These are phyloP conservation scores for Melikaiella ostensackeni DNA, from an alignment of 2,888 invertebrate genomes.

Conservation along the genomic window DNA sequence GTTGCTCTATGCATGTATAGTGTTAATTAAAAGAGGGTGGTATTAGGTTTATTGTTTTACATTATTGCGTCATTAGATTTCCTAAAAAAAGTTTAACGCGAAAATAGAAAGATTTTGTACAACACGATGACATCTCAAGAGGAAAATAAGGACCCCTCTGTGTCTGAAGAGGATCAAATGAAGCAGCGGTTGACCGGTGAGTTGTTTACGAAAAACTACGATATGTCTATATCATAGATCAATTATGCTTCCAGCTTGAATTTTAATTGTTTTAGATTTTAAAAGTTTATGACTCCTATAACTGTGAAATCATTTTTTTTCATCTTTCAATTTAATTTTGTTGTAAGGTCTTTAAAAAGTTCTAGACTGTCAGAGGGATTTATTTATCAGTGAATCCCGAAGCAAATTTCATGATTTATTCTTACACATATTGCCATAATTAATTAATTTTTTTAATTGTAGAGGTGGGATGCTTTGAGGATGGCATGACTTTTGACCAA, in stretches of 20 bases:
- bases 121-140: conserved; percentile 23
- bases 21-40: too few species aligned
- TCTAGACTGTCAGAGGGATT: background rate
- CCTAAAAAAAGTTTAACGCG: background rate
- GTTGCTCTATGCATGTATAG: too few species aligned
- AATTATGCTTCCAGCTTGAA: background rate
- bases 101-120: background rate
- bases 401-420: background rate
- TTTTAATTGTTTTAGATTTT: background rate
- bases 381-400: background rate
- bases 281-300: background rate
- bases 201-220: background rate
- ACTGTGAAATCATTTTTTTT: background rate
- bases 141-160: background rate
- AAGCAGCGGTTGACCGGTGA: background rate
- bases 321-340: background rate
- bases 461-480: conserved; percentile 58
- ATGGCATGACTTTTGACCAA: conserved; percentile 49
- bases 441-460: conserved; percentile 17
- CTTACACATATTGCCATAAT: too few species aligned
- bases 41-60: too few species aligned
- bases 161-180: background rate
- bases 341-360: background rate
- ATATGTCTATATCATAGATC: background rate
- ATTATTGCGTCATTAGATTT: background rate